Conservation (phyloP, 1,140 invertebrate genomes). For the Scaptomyza pallida region DNA sequence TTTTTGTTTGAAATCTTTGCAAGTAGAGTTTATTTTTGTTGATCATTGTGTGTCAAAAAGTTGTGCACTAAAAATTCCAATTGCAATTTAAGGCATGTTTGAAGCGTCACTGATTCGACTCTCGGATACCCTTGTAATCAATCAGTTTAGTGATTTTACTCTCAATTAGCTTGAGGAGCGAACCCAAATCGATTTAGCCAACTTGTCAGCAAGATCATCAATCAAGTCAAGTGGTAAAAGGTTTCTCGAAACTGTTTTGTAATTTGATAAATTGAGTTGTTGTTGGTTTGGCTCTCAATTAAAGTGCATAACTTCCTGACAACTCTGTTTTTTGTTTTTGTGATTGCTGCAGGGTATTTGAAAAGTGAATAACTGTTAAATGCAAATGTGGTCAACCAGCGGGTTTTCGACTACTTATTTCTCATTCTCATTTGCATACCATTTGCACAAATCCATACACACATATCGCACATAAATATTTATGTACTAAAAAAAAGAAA, state of each 20-base stretch:
- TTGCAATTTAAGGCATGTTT: slow-evolving; percentile 11
- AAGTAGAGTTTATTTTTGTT: slow-evolving; percentile 4
- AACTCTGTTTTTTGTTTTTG: neutral
- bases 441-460: neutral
- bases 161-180: too few species aligned
- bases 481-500: neutral
- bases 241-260: too few species aligned
- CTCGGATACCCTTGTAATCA: neutral
- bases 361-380: slow-evolving; percentile 35
- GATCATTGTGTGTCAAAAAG: slow-evolving; percentile 25
- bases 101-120: neutral
- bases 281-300: too few species aligned
- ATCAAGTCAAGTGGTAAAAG: too few species aligned
- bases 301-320: neutral
- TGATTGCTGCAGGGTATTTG: neutral
- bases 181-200: too few species aligned
- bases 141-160: too few species aligned
- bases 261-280: too few species aligned
- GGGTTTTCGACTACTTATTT: slow-evolving; percentile 28
- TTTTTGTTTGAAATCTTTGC: slow-evolving; percentile 20
- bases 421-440: slow-evolving; percentile 7
- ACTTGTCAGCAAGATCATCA: too few species aligned
- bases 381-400: slow-evolving; percentile 31
- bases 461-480: too few species aligned
- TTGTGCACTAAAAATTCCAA: slow-evolving; percentile 34